Percentiles rank a stretch among this genome's conserved stretches.
phyloP scores from a whole-genome alignment of 2,797 vertebrate genomes.

The Pterois miles region DNA sequence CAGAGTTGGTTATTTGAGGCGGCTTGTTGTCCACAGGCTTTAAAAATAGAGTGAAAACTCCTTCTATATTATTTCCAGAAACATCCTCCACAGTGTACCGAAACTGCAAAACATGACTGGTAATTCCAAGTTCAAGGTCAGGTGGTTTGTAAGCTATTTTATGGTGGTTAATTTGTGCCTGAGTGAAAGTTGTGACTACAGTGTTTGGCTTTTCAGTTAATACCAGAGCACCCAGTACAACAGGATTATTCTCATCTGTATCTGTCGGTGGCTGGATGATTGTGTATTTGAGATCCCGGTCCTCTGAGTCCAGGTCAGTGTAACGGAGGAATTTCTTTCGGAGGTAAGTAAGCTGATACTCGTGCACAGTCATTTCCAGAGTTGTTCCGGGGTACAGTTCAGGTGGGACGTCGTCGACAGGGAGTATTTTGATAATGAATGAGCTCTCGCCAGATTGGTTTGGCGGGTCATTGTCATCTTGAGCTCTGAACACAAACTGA shows the following conservation, averaged over 20 bases:
- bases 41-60: constrained; percentile 90
- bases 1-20: constrained; percentile 94
- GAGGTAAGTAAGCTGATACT: constrained; percentile 92
- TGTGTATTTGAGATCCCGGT: constrained; percentile 91
- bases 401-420: constrained; percentile 92
- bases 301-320: constrained; percentile 94
- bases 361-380: constrained; percentile 91
- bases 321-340: constrained; percentile 92
- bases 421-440: constrained; percentile 90
- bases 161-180: constrained; percentile 97
- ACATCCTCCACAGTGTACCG: constrained; percentile 91
- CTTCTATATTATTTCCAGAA: constrained; percentile 86
- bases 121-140: constrained; percentile 93
- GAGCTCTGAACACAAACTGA: constrained; percentile 89
- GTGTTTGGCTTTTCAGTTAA: constrained; percentile 89
- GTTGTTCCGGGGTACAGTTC: constrained; percentile 87
- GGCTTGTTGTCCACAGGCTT: constrained; percentile 96
- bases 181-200: constrained; percentile 90
- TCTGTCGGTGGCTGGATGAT: constrained; percentile 89
- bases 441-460: constrained; percentile 88
- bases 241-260: constrained; percentile 90
- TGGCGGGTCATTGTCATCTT: constrained; percentile 96
- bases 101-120: constrained; percentile 91
- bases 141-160: constrained; percentile 95
- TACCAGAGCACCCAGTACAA: constrained; percentile 87